Conservation (phyloP, 2,797 vertebrate species). For the Gephyroberyx darwinii region DNA sequence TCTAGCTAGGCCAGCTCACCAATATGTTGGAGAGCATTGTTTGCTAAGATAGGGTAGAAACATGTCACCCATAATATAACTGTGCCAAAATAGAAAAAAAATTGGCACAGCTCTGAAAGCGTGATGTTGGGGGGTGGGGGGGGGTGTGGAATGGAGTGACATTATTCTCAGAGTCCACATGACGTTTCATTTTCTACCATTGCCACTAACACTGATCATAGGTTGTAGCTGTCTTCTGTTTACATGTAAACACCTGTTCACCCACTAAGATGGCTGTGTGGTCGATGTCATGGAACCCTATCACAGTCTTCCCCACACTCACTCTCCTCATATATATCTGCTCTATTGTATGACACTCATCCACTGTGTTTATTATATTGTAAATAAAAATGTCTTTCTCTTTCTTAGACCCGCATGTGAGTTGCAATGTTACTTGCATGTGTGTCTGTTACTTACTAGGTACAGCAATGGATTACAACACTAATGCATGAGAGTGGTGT, state of each 20-base stretch:
- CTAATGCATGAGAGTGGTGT: too few relatives aligned
- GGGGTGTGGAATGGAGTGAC: too few relatives aligned
- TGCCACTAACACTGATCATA: background rate
- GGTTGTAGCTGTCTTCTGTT: too few relatives aligned
- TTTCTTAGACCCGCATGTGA: background rate
- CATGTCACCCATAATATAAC: background rate
- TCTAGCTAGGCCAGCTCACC: background rate
- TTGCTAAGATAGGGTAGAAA: background rate
- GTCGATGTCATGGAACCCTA: background rate
- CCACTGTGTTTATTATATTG: constrained; percentile 8
- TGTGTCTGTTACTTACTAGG: background rate
- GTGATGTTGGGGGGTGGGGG: background rate
- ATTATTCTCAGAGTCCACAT: background rate
- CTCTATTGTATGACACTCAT: background rate
- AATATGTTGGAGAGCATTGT: background rate
- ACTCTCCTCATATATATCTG: background rate
- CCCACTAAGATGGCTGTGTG: background rate
- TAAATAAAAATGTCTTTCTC: constrained; percentile 39
- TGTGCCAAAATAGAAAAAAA: too few relatives aligned
- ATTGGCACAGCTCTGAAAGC: too few relatives aligned
- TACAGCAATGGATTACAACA: too few relatives aligned
- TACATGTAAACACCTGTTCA: background rate
- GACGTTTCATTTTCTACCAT: background rate
- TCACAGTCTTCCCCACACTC: background rate
- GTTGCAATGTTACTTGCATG: background rate